Evolutionary conservation across 2,113 vertebrate species (phyloP).

Genomic region (Nerophis ophidion): DNA sequence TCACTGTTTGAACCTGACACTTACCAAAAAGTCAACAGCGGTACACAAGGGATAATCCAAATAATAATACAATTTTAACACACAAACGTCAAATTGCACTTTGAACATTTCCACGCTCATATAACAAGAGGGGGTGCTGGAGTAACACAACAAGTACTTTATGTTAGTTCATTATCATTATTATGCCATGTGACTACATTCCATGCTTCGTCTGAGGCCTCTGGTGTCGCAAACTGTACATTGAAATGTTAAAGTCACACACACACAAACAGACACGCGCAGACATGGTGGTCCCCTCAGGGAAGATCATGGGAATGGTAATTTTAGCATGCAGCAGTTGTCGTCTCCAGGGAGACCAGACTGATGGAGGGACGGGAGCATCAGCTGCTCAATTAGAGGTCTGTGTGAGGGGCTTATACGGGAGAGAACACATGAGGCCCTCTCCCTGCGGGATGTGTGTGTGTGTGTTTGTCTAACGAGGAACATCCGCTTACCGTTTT

Average conservation of each 20-base stretch:
- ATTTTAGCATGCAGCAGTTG: conserved; percentile 67
- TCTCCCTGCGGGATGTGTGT: conserved; percentile 16
- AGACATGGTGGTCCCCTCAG: conserved; percentile 38
- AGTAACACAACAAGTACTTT: not conserved
- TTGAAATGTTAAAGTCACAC: conserved; percentile 4
- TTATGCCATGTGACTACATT: not conserved
- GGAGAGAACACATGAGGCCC: conserved; percentile 18
- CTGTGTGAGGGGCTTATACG: conserved; percentile 14
- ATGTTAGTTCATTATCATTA: not conserved
- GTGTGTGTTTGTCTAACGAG: not conserved
- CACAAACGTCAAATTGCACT: not conserved
- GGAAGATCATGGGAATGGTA: conserved; percentile 61
- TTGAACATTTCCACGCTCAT: not conserved
- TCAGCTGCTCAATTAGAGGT: conserved; percentile 65
- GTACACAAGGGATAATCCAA: too few relatives aligned
- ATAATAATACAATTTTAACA: too few relatives aligned
- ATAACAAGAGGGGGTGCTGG: not conserved
- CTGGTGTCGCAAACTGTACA: conserved; percentile 17
- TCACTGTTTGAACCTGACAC: too few relatives aligned
- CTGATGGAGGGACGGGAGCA: conserved; percentile 47
- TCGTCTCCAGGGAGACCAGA: conserved; percentile 60
- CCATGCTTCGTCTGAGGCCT: conserved; percentile 10
- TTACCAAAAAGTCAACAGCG: too few relatives aligned
- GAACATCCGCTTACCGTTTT: conserved; percentile 72
- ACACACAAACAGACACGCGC: not conserved